A percentile compares a stretch with the other conserved stretches of the same genome.
Conservation (phyloP, 2,888 invertebrate genomes). For the Erebia epiphron region DNA sequence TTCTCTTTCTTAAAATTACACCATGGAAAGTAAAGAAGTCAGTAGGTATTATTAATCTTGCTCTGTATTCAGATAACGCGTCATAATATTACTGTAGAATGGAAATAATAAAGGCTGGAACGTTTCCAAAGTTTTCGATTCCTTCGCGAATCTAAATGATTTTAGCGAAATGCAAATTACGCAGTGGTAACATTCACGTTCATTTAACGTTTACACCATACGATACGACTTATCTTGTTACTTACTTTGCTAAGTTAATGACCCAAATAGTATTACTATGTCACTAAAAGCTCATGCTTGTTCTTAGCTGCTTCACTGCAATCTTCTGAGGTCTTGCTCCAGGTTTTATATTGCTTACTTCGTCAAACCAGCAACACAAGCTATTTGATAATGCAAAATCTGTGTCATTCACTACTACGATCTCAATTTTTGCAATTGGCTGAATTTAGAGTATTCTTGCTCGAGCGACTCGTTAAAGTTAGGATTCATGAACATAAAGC, state of each 20-base stretch:
- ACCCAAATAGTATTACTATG: no score
- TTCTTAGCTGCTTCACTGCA: no score
- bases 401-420: no score
- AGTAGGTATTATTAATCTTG: background rate
- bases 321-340: no score
- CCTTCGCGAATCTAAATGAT: constrained; percentile 53
- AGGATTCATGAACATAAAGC: no score
- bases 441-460: no score
- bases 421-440: no score
- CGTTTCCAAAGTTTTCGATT: constrained; percentile 51
- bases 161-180: constrained; percentile 61
- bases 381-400: no score
- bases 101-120: constrained; percentile 52
- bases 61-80: constrained; percentile 18
- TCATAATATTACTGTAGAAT: constrained; percentile 39
- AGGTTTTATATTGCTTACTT: no score
- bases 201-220: constrained; percentile 10
- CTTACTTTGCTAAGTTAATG: background rate
- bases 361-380: no score
- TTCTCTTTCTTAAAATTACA: background rate
- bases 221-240: constrained; percentile 11
- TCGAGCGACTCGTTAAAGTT: no score
- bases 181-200: constrained; percentile 49
- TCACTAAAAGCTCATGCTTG: no score
- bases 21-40: background rate